Evolutionary conservation across 2,113 vertebrate species (phyloP).

Genomic region (Morone saxatilis): DNA sequence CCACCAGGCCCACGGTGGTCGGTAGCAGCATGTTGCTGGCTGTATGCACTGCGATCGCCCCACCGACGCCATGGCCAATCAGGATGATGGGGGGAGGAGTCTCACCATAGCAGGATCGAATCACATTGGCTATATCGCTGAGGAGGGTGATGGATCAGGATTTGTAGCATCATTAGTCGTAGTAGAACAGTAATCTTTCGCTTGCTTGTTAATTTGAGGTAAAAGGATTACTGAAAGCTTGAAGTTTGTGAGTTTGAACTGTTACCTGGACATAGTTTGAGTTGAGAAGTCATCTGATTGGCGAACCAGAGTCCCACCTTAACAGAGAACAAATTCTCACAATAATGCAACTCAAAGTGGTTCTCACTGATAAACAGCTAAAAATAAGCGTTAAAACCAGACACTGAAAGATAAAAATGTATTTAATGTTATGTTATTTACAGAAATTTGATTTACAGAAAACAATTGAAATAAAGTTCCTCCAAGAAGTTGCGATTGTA

Average conservation of each 20-base stretch:
- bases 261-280: conserved; percentile 81
- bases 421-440: too few relatives aligned
- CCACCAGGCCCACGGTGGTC: conserved; percentile 74
- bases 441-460: background rate
- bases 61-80: conserved; percentile 80
- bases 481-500: too few relatives aligned
- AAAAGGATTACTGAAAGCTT: background rate
- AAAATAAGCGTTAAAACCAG: background rate
- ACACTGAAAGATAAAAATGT: background rate
- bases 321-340: background rate
- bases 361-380: background rate
- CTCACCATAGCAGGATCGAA: conserved; percentile 76
- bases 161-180: background rate
- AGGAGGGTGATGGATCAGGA: too few relatives aligned
- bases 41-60: conserved; percentile 78
- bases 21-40: conserved; percentile 68
- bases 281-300: conserved; percentile 79
- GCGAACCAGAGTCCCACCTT: conserved; percentile 72
- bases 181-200: background rate
- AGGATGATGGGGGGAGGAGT: conserved; percentile 75
- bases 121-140: conserved; percentile 81
- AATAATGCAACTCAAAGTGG: background rate
- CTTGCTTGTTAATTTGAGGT: background rate
- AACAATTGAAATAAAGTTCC: background rate
- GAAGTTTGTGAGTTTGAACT: background rate